Evolutionary conservation across 2,113 vertebrate species (phyloP), one percentile per base, ranked within the genome.

Genomic region (Hippocampus comes): DNA sequence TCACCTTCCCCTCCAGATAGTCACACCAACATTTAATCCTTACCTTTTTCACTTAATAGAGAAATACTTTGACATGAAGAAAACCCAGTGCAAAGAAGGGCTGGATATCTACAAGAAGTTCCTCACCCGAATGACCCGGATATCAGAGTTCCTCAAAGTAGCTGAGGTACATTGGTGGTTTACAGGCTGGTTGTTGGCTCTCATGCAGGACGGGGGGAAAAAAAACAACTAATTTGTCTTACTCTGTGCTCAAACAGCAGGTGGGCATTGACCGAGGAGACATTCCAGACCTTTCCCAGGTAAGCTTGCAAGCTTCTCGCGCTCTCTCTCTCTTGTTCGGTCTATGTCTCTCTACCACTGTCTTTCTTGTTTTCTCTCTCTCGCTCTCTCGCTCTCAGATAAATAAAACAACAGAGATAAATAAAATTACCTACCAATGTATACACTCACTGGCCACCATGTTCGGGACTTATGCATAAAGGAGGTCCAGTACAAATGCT

Each of bases 51-150:
- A 78, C 82, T 67, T 56, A 84, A 70, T 87, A 97, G 97, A 99
- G 92, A 99, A 99, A 91, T 99, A 99, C 85, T 99, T 99, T 80
- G 97, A 99, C 89, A 99, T 99, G 97, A 99, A 98, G 91, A 99
- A 99, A 88, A 95, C 94, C 81, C 96, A 99, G 69, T 99, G 97
- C 90, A 99, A 98, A 93, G 97, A 99, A 91, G 97, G 96, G 68
- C 91, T 99, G 89, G 97, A 99, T 79, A 97, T 98, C 80, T 99
- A 99, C 86, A 99, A 99, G 92, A 99, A 99, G 85, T 99, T 99
- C 80, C 94, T 99, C 67, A 99, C 97, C 82, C 92, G 97, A 86
- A 99, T 99, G 97, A 98, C 96, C 5, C 93, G 97, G 76, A 98
- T 99, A 90, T 99, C 97, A 0, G 97, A 99, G 81, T 99, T 99